These are phyloP conservation scores for Amblyopsis rosae DNA, from an alignment of 2,113 vertebrate genomes.

Conservation along the genomic window DNA sequence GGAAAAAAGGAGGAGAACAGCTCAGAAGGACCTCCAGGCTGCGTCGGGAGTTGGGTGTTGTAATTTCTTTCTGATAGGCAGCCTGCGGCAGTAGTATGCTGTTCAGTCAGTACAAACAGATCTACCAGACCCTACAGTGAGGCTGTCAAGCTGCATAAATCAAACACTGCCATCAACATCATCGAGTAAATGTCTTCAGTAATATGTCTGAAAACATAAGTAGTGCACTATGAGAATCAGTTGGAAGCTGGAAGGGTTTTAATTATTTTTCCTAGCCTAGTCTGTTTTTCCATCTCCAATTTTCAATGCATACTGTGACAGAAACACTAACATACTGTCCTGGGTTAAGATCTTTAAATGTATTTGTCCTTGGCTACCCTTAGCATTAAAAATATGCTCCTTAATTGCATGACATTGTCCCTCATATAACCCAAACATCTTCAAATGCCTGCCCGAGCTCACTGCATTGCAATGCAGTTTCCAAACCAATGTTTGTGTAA, in stretches of 20 bases:
- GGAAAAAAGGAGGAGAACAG: conserved; percentile 19
- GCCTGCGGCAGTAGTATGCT: conserved; percentile 37
- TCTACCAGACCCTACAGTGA: conserved; percentile 34
- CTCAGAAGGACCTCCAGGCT: conserved; percentile 74
- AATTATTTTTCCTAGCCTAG: conserved; percentile 45
- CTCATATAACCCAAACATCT: no score
- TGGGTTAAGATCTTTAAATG: conserved; percentile 23
- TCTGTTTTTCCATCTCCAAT: conserved; percentile 34
- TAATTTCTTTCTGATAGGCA: conserved; percentile 45
- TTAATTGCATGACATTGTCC: no score
- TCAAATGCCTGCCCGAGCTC: no score
- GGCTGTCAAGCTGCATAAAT: conserved; percentile 61
- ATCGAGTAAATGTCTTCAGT: conserved; percentile 31
- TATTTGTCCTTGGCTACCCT: conserved; percentile 22
- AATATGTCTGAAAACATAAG: conserved; percentile 19
- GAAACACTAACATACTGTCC: conserved; percentile 6
- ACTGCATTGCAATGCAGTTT: no score
- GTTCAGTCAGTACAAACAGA: conserved; percentile 47
- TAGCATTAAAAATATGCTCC: background rate
- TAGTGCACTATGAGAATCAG: conserved; percentile 25
- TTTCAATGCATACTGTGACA: conserved; percentile 35
- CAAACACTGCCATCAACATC: conserved; percentile 36
- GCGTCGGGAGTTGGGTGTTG: conserved; percentile 63
- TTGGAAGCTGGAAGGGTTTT: conserved; percentile 39
- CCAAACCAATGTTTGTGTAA: no score